Conservation (phyloP, 1,140 invertebrate genomes). For the Tetragonula clypearis region DNA sequence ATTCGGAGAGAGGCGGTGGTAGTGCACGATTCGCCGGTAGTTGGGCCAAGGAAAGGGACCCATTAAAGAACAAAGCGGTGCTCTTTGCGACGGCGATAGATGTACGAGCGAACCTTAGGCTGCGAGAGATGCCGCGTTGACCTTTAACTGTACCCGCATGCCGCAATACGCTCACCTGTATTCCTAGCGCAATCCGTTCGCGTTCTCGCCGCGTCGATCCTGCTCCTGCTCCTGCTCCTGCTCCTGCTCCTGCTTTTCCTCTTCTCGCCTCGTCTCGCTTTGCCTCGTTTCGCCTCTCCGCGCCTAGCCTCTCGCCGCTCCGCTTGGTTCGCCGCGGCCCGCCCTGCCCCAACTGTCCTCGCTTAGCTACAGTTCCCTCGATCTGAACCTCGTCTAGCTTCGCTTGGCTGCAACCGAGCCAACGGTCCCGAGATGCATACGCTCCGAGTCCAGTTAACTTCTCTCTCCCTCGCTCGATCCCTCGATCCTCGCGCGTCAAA, state of each 20-base stretch:
- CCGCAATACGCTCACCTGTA: conserved; percentile 78
- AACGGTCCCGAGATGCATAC: conserved; percentile 26
- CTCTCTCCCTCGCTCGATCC: background rate
- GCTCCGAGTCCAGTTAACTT: conserved; percentile 27
- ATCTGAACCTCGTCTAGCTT: conserved; percentile 24
- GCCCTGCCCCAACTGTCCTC: conserved; percentile 13
- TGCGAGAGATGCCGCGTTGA: conserved; percentile 73
- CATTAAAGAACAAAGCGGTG: conserved; percentile 76
- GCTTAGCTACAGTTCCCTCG: background rate
- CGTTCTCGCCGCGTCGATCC: conserved; percentile 29
- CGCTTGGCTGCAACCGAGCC: conserved; percentile 19
- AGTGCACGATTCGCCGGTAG: too few species aligned
- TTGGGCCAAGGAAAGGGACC: conserved; percentile 68
- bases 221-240: conserved; percentile 15
- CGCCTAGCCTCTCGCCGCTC: background rate
- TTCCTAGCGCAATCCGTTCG: conserved; percentile 66
- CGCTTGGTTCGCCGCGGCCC: conserved; percentile 12
- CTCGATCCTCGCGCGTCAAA: background rate
- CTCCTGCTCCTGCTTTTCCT: conserved; percentile 5
- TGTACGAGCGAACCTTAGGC: conserved; percentile 55
- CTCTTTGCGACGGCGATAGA: conserved; percentile 70
- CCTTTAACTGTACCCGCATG: conserved; percentile 80
- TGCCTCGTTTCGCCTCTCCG: background rate
- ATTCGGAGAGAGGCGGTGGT: background rate
- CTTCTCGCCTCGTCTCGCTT: conserved; percentile 3